Percentiles rank a stretch among this genome's conserved stretches.
Conservation (phyloP, 2,888 invertebrate species). For the Hoplodrina ambigua region DNA sequence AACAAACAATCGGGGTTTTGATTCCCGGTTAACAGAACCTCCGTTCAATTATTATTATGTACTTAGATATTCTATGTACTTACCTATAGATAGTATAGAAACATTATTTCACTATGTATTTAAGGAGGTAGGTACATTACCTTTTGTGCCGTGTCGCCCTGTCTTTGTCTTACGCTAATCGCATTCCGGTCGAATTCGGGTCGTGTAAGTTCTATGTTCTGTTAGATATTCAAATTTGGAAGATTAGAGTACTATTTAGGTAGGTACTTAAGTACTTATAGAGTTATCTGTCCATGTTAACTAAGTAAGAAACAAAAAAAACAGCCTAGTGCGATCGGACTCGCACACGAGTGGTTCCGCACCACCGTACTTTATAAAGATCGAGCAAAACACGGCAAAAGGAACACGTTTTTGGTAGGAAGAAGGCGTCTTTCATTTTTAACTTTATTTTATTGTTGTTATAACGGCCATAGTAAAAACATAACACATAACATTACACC, state of each 20-base stretch:
- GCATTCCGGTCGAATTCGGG: neutral
- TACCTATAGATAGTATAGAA: too few species aligned
- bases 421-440: too few species aligned
- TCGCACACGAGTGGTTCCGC: too few species aligned
- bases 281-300: constrained; percentile 7
- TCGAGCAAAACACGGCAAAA: too few species aligned
- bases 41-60: neutral
- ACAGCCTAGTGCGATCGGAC: too few species aligned
- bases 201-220: neutral
- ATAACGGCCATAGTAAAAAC: too few species aligned
- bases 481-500: too few species aligned
- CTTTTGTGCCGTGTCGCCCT: neutral
- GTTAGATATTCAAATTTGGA: neutral
- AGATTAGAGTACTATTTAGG: neutral
- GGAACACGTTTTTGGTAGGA: too few species aligned
- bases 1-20: constrained; percentile 22
- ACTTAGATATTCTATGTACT: neutral
- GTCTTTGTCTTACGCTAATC: neutral
- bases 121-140: neutral
- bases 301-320: constrained; percentile 8
- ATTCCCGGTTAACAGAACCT: constrained; percentile 3
- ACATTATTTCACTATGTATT: neutral
- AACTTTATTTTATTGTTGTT: too few species aligned
- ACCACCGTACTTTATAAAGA: too few species aligned
- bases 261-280: neutral